Evolutionary conservation across 1,140 invertebrate genomes (phyloP).

Genomic region (Arctopsyche grandis): DNA sequence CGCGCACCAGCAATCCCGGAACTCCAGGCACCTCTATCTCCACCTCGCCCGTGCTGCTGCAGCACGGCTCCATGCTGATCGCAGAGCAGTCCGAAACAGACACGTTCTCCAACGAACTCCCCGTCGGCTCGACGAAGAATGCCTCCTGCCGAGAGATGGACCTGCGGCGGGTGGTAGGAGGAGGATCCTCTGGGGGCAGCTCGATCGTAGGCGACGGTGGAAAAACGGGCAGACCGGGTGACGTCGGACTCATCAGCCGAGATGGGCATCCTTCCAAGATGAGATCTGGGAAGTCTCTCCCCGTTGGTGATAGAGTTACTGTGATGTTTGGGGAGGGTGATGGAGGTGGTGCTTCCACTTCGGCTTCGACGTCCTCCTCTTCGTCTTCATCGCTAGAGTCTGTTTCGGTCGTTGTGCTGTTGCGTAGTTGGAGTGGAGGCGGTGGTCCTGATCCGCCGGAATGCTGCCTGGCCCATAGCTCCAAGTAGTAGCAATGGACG

Average conservation of each 20-base stretch:
- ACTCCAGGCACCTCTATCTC: conserved; percentile 61
- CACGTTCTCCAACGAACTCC: conserved; percentile 74
- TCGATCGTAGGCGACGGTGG: conserved; percentile 63
- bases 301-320: conserved; percentile 74
- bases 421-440: conserved; percentile 55
- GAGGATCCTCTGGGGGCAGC: conserved; percentile 65
- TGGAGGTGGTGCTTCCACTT: conserved; percentile 58
- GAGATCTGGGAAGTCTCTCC: conserved; percentile 59
- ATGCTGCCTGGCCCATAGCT: conserved; percentile 69
- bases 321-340: conserved; percentile 67
- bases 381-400: conserved; percentile 68
- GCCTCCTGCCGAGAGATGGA: conserved; percentile 83
- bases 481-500: conserved; percentile 73
- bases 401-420: conserved; percentile 60
- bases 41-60: conserved; percentile 64
- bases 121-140: conserved; percentile 76
- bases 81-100: conserved; percentile 56
- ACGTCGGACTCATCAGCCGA: conserved; percentile 61
- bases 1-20: conserved; percentile 66
- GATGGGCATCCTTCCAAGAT: conserved; percentile 66
- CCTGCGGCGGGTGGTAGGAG: conserved; percentile 64
- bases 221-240: conserved; percentile 59
- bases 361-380: conserved; percentile 68
- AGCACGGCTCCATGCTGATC: conserved; percentile 64
- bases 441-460: conserved; percentile 60